Conservation (phyloP, 2,113 vertebrate species). For the Strix uralensis region DNA sequence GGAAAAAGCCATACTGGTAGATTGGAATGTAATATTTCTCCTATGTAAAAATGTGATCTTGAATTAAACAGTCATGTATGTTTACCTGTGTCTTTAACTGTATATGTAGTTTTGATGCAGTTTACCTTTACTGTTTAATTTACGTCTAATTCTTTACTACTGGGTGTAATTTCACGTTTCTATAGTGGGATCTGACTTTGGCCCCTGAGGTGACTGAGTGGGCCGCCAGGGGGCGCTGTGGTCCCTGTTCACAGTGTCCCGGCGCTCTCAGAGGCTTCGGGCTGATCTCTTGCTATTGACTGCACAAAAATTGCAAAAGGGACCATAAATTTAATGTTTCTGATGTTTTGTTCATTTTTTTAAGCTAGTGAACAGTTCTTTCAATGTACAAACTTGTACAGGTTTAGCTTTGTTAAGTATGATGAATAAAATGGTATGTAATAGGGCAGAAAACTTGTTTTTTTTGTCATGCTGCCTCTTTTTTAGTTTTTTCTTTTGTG, state of each 20-base stretch:
- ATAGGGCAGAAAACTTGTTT: not conserved
- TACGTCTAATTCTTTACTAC: not conserved
- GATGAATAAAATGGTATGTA: not conserved
- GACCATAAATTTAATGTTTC: not conserved
- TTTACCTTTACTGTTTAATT: not conserved
- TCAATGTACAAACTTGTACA: conserved; percentile 21
- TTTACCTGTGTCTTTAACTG: not conserved
- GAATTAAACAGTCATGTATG: not conserved
- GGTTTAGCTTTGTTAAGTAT: conserved; percentile 20
- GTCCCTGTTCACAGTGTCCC: not conserved
- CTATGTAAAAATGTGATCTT: conserved; percentile 14
- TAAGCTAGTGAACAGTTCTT: not conserved
- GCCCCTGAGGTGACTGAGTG: not conserved
- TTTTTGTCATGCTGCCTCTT: not conserved
- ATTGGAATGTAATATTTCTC: not conserved
- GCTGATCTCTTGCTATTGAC: not conserved
- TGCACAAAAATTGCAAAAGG: not conserved
- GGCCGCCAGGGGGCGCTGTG: not conserved
- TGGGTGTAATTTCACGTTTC: not conserved
- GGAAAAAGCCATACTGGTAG: conserved; percentile 35
- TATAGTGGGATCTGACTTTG: not conserved
- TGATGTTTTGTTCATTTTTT: not conserved
- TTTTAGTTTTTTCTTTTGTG: not conserved
- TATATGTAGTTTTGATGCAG: not conserved
- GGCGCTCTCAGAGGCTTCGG: not conserved